phyloP scores from a whole-genome alignment of 64 coral and sea anemone species.

The Anthopleura sola region DNA sequence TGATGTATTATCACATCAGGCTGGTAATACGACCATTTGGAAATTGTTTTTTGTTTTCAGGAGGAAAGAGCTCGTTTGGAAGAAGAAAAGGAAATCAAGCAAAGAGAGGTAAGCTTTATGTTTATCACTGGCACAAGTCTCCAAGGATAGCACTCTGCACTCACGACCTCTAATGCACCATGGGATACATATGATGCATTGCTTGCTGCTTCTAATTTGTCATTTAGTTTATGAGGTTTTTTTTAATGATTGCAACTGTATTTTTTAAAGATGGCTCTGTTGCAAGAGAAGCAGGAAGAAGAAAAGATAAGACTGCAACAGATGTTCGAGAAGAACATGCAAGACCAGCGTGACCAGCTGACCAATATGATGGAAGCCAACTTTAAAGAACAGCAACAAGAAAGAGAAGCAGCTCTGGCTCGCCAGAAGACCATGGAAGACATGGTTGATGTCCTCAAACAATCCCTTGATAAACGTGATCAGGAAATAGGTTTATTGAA shows the following conservation, averaged over 20 bases:
- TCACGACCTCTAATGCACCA: no score
- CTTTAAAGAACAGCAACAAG: constrained; percentile 14
- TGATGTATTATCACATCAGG: background rate
- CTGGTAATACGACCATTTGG: no score
- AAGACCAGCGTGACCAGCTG: background rate
- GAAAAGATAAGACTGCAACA: background rate
- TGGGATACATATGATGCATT: background rate
- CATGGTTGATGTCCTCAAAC: background rate
- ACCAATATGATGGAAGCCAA: constrained; percentile 17
- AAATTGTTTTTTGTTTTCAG: constrained; percentile 22
- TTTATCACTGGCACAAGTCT: no score
- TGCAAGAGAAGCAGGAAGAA: constrained; percentile 6
- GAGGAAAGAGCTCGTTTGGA: constrained; percentile 69
- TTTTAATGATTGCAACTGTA: background rate
- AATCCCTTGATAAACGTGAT: background rate
- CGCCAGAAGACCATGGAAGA: constrained; percentile 9
- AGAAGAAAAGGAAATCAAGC: constrained; percentile 56
- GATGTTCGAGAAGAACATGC: constrained; percentile 7
- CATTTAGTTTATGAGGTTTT: background rate
- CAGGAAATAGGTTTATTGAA: background rate
- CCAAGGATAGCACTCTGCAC: background rate
- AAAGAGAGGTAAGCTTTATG: constrained; percentile 51
- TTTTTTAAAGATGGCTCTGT: background rate
- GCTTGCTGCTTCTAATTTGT: background rate
- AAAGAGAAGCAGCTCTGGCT: background rate